Base-by-base conservation (phyloP, 2,888 invertebrate genomes). In the Herminia tarsipennalis region DNA sequence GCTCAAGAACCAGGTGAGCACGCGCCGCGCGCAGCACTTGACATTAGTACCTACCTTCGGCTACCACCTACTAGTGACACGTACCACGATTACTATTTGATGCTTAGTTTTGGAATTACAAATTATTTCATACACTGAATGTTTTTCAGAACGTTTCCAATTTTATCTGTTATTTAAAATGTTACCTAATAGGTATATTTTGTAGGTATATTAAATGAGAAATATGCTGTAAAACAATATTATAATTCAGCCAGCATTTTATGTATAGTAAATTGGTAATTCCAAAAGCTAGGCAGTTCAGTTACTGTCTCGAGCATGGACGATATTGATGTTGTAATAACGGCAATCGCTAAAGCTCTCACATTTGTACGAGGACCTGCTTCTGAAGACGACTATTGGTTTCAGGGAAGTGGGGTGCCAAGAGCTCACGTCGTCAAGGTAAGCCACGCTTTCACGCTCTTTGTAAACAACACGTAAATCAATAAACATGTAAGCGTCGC, bases 1-100 rank as follows among this genome's bases (percentile, higher is more conserved):
- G 93, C 95, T 96, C 93, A 93, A 92, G 63, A 92, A 91, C 66
- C 92, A 92, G 92, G 92, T 92, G 86, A 85, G 47, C 30, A 46
- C 58, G 48, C 46, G 22, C 37, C 2, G 18, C 9, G 9, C 34
- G 14, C 34, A 10, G 1, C 5, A 3, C 17, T 17, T 4, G n/a
- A n/a, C n/a, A n/a, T n/a, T n/a, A n/a, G n/a, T n/a, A 6, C 48
- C 44, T 60, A 46, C 57, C 58, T 28, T 41, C 56, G 44, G 49
- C 21, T 34, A 56, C 58, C 59, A 63, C 60, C 46, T 40, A 24
- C 24, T 40, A 30, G 17, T 35, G 42, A 61, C 64, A 61, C 38
- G 50, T 35, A 55, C 53, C n/a, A 58, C 56, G 39, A 38, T 51
- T 51, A 53, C 36, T 51, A 17, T 34, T 36, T 43, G 54, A 40